phyloP scores from a whole-genome alignment of 1,140 invertebrate species.

The Drosophila mayri region DNA sequence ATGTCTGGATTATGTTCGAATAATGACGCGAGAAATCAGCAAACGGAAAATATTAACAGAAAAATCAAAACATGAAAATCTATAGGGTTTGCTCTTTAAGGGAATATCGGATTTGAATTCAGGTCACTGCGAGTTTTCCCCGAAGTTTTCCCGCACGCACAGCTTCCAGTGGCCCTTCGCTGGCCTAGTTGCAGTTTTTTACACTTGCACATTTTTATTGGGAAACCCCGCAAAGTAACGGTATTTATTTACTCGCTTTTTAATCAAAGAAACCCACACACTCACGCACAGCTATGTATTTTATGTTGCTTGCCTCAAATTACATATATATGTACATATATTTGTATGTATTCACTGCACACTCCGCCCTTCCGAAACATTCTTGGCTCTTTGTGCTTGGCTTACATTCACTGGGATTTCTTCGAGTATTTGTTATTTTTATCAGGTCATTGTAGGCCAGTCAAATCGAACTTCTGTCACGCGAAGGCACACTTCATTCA shows the following conservation, averaged over 20 bases:
- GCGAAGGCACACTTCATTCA: constrained; percentile 22
- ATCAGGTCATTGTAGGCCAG: constrained; percentile 15
- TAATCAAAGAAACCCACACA: constrained; percentile 14
- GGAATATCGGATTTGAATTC: constrained; percentile 7
- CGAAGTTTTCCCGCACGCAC: constrained; percentile 15
- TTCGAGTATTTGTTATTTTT: constrained; percentile 8
- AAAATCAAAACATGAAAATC: constrained; percentile 35
- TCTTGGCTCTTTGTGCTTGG: constrained; percentile 22
- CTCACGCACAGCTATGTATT: constrained; percentile 2
- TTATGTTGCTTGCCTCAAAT: constrained; percentile 4
- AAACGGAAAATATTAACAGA: constrained; percentile 13
- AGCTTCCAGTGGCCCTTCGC: constrained; percentile 38
- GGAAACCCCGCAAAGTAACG: constrained; percentile 18
- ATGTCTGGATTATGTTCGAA: not conserved
- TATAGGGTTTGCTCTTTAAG: not conserved
- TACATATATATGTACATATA: constrained; percentile 7
- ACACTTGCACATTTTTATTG: not conserved
- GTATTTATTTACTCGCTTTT: constrained; percentile 12
- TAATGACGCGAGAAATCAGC: not conserved
- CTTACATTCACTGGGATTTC: constrained; percentile 6
- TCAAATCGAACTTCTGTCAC: constrained; percentile 25
- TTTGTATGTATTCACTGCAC: constrained; percentile 38
- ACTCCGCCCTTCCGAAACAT: constrained; percentile 35
- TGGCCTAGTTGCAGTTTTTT: constrained; percentile 34
- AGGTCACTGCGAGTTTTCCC: constrained; percentile 20